Percentiles rank a stretch among this genome's conserved stretches.
phyloP scores from a whole-genome alignment of 2,113 vertebrate species.

The Trematomus loennbergii region DNA sequence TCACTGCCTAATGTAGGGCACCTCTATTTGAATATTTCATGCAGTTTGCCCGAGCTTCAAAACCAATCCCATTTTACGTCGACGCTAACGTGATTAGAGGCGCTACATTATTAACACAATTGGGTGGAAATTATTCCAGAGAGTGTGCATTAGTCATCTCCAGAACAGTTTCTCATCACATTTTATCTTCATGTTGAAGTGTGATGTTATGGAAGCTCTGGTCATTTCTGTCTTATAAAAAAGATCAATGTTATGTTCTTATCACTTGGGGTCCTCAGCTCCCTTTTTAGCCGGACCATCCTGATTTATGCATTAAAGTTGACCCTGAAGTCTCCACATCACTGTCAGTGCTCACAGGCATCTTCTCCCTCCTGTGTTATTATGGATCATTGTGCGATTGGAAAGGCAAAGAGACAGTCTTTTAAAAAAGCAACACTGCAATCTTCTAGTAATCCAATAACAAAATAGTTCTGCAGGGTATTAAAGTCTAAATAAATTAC shows the following conservation, averaged over 20 bases:
- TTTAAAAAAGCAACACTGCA: conserved; percentile 30
- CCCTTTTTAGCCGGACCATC: background rate
- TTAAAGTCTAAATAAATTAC: conserved; percentile 31
- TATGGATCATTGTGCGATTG: conserved; percentile 37
- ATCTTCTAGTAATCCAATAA: conserved; percentile 37
- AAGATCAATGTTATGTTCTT: background rate
- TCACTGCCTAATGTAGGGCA: conserved; percentile 65
- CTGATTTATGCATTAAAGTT: conserved; percentile 14
- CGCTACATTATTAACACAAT: conserved; percentile 55
- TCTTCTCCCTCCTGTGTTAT: conserved; percentile 33
- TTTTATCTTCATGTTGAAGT: conserved; percentile 25
- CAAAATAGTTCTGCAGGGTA: conserved; percentile 25
- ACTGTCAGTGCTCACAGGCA: background rate
- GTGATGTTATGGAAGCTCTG: conserved; percentile 19
- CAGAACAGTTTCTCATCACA: conserved; percentile 36
- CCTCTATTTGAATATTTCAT: conserved; percentile 73
- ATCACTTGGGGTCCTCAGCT: background rate
- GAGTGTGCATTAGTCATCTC: conserved; percentile 24
- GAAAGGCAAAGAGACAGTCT: conserved; percentile 8
- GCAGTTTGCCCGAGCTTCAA: conserved; percentile 46
- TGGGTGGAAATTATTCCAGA: conserved; percentile 33
- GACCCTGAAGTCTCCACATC: conserved; percentile 30
- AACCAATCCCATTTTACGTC: conserved; percentile 49
- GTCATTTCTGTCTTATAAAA: conserved; percentile 27
- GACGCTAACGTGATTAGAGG: conserved; percentile 59